Evolutionary conservation across 64 coral and sea anemone genomes (phyloP).

Genomic region (Montipora cactus): DNA sequence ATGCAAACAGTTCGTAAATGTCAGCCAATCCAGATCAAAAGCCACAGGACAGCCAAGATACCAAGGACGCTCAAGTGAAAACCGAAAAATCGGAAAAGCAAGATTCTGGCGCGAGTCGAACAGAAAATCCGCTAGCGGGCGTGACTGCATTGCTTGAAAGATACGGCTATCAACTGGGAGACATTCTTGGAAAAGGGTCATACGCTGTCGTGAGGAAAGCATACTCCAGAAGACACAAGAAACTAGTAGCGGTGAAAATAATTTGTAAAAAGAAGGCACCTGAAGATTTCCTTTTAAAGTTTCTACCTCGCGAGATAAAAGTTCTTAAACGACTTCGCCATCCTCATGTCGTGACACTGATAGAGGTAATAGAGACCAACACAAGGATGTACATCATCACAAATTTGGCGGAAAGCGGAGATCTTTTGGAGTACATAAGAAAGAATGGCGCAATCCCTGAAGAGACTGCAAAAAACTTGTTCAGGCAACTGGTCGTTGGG

Average conservation of each 20-base stretch:
- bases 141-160: constrained; percentile 87
- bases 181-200: constrained; percentile 94
- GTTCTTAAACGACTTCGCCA: constrained; percentile 92
- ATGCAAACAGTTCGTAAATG: constrained; percentile 43
- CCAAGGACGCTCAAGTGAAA: background rate
- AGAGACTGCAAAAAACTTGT: constrained; percentile 61
- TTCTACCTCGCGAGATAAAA: constrained; percentile 96
- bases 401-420: constrained; percentile 87
- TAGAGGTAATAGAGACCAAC: constrained; percentile 99
- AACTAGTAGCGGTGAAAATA: constrained; percentile 93
- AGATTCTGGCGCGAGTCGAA: background rate
- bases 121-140: constrained; percentile 66
- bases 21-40: constrained; percentile 34
- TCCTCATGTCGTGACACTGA: constrained; percentile 80
- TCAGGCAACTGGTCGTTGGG: constrained; percentile 80
- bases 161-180: constrained; percentile 95
- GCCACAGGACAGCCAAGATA: background rate
- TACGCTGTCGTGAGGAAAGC: constrained; percentile 95
- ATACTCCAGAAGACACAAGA: constrained; percentile 92
- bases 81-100: constrained; percentile 54
- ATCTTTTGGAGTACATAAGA: constrained; percentile 89
- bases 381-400: constrained; percentile 99
- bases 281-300: constrained; percentile 95
- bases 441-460: constrained; percentile 81
- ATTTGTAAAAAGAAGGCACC: constrained; percentile 99